Conservation (phyloP, 2,797 vertebrate genomes). For the Danio aesculapii region DNA sequence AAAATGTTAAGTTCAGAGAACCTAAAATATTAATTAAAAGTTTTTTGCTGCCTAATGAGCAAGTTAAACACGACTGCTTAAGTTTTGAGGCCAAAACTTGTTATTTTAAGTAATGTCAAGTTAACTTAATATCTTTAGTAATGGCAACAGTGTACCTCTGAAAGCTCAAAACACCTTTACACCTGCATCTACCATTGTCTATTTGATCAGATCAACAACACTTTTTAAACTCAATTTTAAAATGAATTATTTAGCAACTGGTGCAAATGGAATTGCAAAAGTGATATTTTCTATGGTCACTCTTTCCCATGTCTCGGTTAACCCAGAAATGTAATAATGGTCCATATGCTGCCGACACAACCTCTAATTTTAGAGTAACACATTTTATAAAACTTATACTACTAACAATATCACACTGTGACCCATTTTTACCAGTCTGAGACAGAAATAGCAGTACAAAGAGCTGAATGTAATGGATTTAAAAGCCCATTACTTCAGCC, state of each 20-base stretch:
- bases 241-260: background rate
- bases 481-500: constrained; percentile 37
- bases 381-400: background rate
- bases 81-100: no score
- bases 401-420: constrained; percentile 25
- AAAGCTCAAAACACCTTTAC: no score
- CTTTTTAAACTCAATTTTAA: no score
- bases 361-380: background rate
- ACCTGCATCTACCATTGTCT: no score
- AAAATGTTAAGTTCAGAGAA: no score
- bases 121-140: no score
- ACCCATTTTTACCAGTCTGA: constrained; percentile 18
- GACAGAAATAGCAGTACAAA: background rate
- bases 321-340: background rate
- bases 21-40: no score
- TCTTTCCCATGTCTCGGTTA: background rate
- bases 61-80: no score
- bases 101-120: no score
- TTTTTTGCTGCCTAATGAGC: no score
- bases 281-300: background rate
- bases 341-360: constrained; percentile 8
- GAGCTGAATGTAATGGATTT: constrained; percentile 28
- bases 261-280: background rate
- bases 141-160: no score
- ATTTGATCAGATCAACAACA: no score